These are phyloP conservation scores for Talpa occidentalis DNA, from an alignment of 2,113 vertebrate genomes.

Conservation along the genomic window DNA sequence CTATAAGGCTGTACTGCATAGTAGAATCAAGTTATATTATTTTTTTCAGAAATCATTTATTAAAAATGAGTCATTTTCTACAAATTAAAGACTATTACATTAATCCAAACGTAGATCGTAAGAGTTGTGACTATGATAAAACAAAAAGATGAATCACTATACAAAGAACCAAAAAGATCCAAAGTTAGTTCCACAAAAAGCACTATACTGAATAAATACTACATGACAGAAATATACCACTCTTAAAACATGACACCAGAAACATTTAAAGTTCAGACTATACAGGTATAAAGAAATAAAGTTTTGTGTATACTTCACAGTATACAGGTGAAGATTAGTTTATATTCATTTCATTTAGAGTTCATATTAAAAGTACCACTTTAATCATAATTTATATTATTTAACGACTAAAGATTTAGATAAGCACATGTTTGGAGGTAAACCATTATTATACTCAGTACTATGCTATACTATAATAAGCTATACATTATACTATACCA, in stretches of 20 bases:
- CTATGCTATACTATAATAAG: no score
- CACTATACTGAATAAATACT: background rate
- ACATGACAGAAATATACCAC: background rate
- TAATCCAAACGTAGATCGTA: slow-evolving; percentile 39
- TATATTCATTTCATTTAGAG: background rate
- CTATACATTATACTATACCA: no score
- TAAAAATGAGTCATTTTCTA: slow-evolving; percentile 50
- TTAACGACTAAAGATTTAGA: slow-evolving; percentile 23
- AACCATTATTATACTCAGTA: background rate
- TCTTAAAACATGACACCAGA: background rate
- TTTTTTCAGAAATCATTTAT: slow-evolving; percentile 50
- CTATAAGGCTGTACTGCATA: background rate
- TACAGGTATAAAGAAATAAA: slow-evolving; percentile 47
- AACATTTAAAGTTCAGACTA: background rate
- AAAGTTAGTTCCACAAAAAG: background rate
- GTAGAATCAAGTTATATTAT: background rate
- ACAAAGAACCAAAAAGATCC: background rate
- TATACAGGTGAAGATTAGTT: slow-evolving; percentile 2
- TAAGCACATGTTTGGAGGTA: background rate
- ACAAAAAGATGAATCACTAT: slow-evolving; percentile 43
- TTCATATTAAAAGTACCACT: slow-evolving; percentile 17
- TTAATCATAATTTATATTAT: slow-evolving; percentile 16
- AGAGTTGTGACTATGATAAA: slow-evolving; percentile 34
- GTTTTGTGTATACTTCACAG: background rate
- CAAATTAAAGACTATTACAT: slow-evolving; percentile 41